These are phyloP conservation scores for Crotophaga sulcirostris DNA, from an alignment of 2,113 vertebrate species.

Conservation along the genomic window DNA sequence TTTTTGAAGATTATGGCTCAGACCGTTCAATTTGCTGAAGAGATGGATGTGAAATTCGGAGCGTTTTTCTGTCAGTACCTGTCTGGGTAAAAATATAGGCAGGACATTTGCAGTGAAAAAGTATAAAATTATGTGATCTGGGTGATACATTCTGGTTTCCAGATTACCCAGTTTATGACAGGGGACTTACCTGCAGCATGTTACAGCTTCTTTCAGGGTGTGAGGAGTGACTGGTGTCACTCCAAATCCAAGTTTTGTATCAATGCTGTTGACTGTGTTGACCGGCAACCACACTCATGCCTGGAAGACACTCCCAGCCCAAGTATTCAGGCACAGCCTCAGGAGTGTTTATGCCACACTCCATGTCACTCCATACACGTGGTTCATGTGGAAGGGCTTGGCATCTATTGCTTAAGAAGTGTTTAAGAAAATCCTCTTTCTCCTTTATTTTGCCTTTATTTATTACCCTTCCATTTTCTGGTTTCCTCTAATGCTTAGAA, in stretches of 20 bases:
- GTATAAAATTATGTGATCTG: not conserved
- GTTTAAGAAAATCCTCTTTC: not conserved
- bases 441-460: not conserved
- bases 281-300: fast-evolving
- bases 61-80: not conserved
- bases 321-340: not conserved
- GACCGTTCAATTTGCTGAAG: not conserved
- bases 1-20: not conserved
- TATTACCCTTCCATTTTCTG: not conserved
- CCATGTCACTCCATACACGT: fast-evolving
- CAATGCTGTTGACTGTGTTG: not conserved
- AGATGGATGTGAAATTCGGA: not conserved
- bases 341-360: not conserved
- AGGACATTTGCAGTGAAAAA: not conserved
- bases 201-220: not conserved
- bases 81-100: not conserved
- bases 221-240: not conserved
- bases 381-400: not conserved
- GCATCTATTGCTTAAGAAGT: not conserved
- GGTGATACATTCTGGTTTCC: not conserved
- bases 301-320: not conserved
- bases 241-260: not conserved
- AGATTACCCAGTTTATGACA: not conserved
- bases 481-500: not conserved
- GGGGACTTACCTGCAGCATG: not conserved